Evolutionary conservation across 2,888 invertebrate genomes (phyloP).

Genomic region (Liposcelis brunnea): DNA sequence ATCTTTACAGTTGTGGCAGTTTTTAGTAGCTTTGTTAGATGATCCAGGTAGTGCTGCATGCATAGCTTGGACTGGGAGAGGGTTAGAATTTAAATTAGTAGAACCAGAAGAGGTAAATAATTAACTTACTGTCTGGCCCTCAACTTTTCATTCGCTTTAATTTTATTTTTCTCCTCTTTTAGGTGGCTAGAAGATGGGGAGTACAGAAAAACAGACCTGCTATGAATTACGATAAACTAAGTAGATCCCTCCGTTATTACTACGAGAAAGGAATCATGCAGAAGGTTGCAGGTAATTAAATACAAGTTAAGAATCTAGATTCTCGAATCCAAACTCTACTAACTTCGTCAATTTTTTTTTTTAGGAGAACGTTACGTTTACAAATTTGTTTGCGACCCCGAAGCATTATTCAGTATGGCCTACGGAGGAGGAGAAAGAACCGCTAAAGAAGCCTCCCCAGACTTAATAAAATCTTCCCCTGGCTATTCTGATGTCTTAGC

Average conservation of each 20-base stretch:
- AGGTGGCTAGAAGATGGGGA: slow-evolving; percentile 91
- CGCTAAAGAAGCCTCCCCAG: slow-evolving; percentile 1
- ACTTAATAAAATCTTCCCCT: not conserved
- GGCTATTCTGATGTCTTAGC: slow-evolving; percentile 15
- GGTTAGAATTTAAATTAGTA: slow-evolving; percentile 88
- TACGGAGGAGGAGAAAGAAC: slow-evolving; percentile 27
- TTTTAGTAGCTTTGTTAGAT: slow-evolving; percentile 65
- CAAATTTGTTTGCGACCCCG: slow-evolving; percentile 91
- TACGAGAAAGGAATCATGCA: slow-evolving; percentile 99
- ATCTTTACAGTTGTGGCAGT: slow-evolving; percentile 87
- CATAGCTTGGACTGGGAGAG: slow-evolving; percentile 89
- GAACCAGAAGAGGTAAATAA: slow-evolving; percentile 84
- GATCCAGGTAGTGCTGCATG: slow-evolving; percentile 56
- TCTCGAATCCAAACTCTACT: too few relatives aligned
- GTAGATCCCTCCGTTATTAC: slow-evolving; percentile 85
- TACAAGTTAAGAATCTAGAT: too few relatives aligned
- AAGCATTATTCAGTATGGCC: slow-evolving; percentile 73
- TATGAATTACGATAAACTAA: slow-evolving; percentile 94
- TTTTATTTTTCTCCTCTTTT: slow-evolving; percentile 12
- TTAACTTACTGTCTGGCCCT: too few relatives aligned
- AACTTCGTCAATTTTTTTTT: slow-evolving; percentile 16
- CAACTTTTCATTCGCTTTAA: too few relatives aligned
- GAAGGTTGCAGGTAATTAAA: slow-evolving; percentile 69
- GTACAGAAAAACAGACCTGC: slow-evolving; percentile 92
- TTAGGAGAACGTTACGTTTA: slow-evolving; percentile 88